Conservation (phyloP, 2,113 vertebrate genomes). For the Brachyhypopomus occidentalis region DNA sequence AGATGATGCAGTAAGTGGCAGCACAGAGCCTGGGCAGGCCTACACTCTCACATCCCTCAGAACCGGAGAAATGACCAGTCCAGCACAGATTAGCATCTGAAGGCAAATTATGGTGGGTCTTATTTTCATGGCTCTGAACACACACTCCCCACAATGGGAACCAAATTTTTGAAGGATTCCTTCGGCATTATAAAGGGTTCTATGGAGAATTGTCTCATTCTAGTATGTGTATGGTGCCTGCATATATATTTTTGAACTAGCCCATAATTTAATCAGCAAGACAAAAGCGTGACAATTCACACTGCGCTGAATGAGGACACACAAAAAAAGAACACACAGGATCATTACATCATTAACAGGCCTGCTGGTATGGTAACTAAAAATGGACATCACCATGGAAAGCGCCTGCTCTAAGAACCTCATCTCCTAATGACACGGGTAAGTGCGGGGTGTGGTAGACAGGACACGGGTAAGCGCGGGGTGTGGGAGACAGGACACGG, state of each 20-base stretch:
- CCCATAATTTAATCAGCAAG: conserved; percentile 1
- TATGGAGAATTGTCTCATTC: too few species aligned
- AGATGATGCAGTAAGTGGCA: too few species aligned
- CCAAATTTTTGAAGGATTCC: not conserved
- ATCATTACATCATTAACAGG: conserved; percentile 25
- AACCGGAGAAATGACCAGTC: too few species aligned
- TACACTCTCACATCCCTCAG: not conserved
- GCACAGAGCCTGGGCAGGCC: not conserved
- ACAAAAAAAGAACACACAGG: not conserved
- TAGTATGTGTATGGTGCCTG: not conserved
- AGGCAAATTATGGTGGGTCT: not conserved
- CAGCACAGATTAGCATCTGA: too few species aligned
- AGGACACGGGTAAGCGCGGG: conserved; percentile 9
- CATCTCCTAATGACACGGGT: conserved; percentile 26
- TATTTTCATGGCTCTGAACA: not conserved
- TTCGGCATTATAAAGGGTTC: too few species aligned
- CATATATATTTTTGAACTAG: not conserved
- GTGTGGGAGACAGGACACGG: conserved; percentile 36
- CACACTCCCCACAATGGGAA: not conserved
- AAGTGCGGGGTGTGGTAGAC: conserved; percentile 34
- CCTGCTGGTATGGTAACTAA: conserved; percentile 32
- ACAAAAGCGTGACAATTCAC: not conserved
- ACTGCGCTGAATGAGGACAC: not conserved
- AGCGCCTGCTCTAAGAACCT: not conserved
- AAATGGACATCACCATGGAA: not conserved